Conservation (phyloP, 2,797 vertebrate species). For the Zalophus californianus region DNA sequence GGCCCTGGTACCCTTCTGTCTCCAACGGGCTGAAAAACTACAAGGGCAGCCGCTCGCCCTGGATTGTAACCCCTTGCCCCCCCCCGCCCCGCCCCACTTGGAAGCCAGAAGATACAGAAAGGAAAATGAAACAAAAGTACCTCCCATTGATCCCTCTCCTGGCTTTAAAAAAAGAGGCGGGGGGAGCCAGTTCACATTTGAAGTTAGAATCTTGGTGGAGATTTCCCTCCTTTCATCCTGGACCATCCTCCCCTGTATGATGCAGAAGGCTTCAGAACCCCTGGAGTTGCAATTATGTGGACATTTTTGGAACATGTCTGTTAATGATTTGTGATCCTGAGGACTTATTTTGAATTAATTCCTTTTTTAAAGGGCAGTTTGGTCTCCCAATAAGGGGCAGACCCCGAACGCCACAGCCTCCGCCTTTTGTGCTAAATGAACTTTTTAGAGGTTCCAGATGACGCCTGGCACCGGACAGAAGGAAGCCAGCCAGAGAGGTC, state of each 20-base stretch:
- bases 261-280: constrained; percentile 41
- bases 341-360: constrained; percentile 76
- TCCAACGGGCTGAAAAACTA: background rate
- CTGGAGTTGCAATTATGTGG: constrained; percentile 41
- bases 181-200: background rate
- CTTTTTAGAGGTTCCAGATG: constrained; percentile 94
- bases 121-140: background rate
- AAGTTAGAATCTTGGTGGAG: background rate
- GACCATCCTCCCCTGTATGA: background rate
- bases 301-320: constrained; percentile 71
- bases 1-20: background rate
- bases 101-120: background rate
- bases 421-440: constrained; percentile 76
- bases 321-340: constrained; percentile 72
- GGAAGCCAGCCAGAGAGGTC: constrained; percentile 87
- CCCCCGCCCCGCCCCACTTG: background rate
- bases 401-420: constrained; percentile 59
- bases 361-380: constrained; percentile 66
- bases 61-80: background rate
- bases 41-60: background rate
- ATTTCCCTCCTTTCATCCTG: background rate
- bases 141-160: background rate
- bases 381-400: constrained; percentile 78
- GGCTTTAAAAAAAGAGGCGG: background rate
- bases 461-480: constrained; percentile 89